A percentile compares a stretch with the other conserved stretches of the same genome.
These are phyloP conservation scores for Ivindomyrus marchei DNA, from an alignment of 2,113 vertebrate species.

Conservation along the genomic window DNA sequence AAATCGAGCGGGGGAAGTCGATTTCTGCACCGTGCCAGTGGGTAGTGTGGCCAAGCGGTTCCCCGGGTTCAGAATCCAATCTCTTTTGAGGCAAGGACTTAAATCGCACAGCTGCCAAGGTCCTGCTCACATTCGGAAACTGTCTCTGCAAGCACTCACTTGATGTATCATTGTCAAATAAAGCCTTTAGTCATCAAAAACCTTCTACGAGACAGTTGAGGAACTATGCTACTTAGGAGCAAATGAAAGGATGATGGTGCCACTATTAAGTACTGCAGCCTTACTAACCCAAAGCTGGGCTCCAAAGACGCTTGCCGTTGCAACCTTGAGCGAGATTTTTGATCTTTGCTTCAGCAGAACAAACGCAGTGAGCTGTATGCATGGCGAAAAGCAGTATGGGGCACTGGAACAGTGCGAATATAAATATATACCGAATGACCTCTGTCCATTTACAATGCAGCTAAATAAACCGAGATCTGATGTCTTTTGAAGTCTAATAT, in stretches of 20 bases:
- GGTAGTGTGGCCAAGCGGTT: neutral
- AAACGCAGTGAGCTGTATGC: neutral
- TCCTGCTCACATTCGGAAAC: neutral
- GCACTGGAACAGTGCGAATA: neutral
- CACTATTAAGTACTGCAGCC: neutral
- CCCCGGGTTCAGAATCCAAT: neutral
- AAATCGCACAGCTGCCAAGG: neutral
- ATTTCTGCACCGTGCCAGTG: neutral
- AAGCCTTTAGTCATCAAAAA: neutral
- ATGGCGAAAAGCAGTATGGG: neutral
- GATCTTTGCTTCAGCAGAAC: neutral
- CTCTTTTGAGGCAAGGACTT: neutral
- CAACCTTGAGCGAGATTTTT: neutral
- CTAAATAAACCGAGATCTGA: neutral
- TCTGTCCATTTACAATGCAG: neutral
- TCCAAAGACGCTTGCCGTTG: neutral
- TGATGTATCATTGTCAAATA: neutral
- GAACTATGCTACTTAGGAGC: neutral
- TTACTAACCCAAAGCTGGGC: neutral
- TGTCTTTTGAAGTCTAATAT: neutral
- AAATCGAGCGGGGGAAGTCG: neutral
- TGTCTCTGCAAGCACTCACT: neutral
- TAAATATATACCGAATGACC: neutral
- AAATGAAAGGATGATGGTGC: neutral
- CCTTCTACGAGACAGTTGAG: neutral